Evolutionary conservation across 2,888 invertebrate genomes (phyloP).

Genomic region (Pterobdella sp.): DNA sequence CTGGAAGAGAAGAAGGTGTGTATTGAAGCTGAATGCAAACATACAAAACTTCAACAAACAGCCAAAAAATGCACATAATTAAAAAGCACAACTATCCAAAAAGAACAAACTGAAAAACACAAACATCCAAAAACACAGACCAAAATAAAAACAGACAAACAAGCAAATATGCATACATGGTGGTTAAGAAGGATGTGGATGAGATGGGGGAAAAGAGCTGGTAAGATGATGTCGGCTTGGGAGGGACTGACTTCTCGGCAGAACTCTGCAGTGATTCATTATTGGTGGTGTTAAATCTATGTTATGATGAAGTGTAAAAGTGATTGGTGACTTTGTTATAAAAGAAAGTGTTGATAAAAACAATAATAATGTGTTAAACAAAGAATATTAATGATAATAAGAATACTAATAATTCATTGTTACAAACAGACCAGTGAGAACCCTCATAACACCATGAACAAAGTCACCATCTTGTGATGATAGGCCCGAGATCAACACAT

Average conservation of each 20-base stretch:
- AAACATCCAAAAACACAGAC: too few relatives aligned
- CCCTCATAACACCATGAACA: slow-evolving; percentile 66
- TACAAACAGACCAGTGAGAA: slow-evolving; percentile 58
- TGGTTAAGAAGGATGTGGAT: slow-evolving; percentile 62
- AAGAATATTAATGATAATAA: too few relatives aligned
- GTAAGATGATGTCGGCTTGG: slow-evolving; percentile 63
- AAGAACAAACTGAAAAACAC: too few relatives aligned
- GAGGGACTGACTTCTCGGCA: slow-evolving; percentile 61
- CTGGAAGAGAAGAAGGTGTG: slow-evolving; percentile 43
- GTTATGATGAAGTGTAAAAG: not conserved
- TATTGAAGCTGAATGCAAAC: too few relatives aligned
- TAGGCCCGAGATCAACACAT: slow-evolving; percentile 61
- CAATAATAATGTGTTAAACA: too few relatives aligned
- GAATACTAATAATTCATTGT: too few relatives aligned
- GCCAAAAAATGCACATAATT: not conserved
- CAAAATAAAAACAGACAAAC: too few relatives aligned
- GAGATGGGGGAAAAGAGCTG: slow-evolving; percentile 64
- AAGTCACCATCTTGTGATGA: slow-evolving; percentile 55
- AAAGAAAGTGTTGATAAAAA: too few relatives aligned
- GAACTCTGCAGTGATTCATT: slow-evolving; percentile 56
- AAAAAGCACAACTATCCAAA: not conserved
- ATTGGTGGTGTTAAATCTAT: not conserved
- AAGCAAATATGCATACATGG: slow-evolving; percentile 55
- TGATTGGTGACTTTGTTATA: not conserved
- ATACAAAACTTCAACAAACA: too few relatives aligned